Evolutionary conservation across 1,140 invertebrate genomes (phyloP).

Genomic region (Macrocentrus cingulum): DNA sequence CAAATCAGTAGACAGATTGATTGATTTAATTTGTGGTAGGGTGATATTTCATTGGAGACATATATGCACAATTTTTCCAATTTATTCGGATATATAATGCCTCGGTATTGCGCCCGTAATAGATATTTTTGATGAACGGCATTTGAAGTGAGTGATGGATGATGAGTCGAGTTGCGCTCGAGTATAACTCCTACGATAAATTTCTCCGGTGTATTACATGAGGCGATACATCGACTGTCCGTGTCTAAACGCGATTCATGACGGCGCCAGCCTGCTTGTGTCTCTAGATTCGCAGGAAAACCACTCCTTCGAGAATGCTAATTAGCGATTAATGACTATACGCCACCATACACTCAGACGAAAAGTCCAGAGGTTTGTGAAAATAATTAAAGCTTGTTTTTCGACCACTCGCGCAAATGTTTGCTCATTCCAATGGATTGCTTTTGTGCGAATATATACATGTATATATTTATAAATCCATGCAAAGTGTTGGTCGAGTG

Average conservation of each 20-base stretch:
- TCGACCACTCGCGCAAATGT: background rate
- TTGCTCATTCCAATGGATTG: background rate
- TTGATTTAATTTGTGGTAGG: too few species aligned
- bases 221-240: too few species aligned
- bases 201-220: background rate
- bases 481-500: too few species aligned
- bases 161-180: background rate
- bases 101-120: conserved; percentile 9
- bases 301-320: conserved; percentile 18
- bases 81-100: background rate
- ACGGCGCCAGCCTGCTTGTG: conserved; percentile 11
- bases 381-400: background rate
- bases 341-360: background rate
- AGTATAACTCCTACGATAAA: conserved; percentile 17
- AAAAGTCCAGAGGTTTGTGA: conserved; percentile 10
- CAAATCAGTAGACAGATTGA: too few species aligned
- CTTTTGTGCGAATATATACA: conserved; percentile 1
- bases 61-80: too few species aligned
- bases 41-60: too few species aligned
- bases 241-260: too few species aligned
- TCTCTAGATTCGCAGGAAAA: background rate
- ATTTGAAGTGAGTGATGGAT: conserved; percentile 11
- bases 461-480: background rate
- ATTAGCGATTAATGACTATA: conserved; percentile 18
- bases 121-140: conserved; percentile 10